Base-by-base conservation (phyloP, 2,888 invertebrate genomes). In the Epinotia demarniana region DNA sequence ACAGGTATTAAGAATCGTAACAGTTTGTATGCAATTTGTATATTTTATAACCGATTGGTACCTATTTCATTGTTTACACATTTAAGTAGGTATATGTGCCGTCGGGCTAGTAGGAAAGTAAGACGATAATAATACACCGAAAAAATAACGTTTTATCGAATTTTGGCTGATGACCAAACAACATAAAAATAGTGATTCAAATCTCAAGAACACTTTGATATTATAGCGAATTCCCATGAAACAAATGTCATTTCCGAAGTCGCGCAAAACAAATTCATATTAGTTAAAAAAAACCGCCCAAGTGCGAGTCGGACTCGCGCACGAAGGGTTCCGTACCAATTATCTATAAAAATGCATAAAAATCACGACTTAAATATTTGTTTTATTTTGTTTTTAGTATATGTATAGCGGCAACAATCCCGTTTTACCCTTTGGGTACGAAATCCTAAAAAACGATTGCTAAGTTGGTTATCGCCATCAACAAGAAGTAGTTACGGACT, bases 101-200 rank as follows among this genome's bases (percentile, higher is more conserved):
- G 83, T 86, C 84, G 86, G 83, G 78, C 73, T 72, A 78, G 77
- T 80, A 88, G 86, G 85, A 84, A 84, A 81, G 60, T 89, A 39
- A 57, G 46, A 70, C 46, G 33, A 89, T 87, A 87, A 81, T 82
- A 85, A 76, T 81, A 82, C 83, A 82, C 83, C 83, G 84, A 88
- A 88, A 87, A 74, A 87, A 88, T 89, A 85, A 89, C 85, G 86
- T 89, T 91, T 90, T 89, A 90, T 89, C 81, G 82, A 88, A 87
- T 84, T 87, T 89, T 91, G 91, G 92, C 91, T 83, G 86, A 80
- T 79, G 76, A 79, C 81, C 81, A 79, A 79, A 69, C 61, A 18
- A 27, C 23, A 72, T 77, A 78, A 77, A 79, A 78, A 80, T 79
- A 79, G 69, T 61, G 64, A 66, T 76, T 62, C 69, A 53, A 66